Base-by-base conservation (phyloP, 2,797 vertebrate genomes). In the Semotilus atromaculatus region DNA sequence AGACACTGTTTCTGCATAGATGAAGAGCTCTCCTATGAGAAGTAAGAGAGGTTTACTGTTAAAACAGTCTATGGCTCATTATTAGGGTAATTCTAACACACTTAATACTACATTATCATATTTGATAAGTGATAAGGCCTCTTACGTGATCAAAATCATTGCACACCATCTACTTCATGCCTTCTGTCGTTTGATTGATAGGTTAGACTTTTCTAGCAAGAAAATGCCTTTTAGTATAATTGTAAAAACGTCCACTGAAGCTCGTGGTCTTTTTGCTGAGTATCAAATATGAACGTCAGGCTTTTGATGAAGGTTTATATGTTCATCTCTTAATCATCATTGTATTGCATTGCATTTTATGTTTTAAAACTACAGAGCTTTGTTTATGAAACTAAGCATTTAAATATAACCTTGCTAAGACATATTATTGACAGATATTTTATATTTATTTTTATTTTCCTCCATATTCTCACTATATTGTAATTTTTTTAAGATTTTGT, bases 1-100 rank as follows among this genome's bases (percentile, higher is more conserved):
- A 92, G 96, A 85, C 98, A 99, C 94, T 99, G 97, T 91, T 99
- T 99, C 95, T 97, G 96, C 94, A 94, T 97, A 89, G 98, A 99
- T 90, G 97, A 99, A 86, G 98, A 99, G 92, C 92, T 98, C 88
- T 94, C 97, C 0, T 99, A 99, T 92, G 98, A 99, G 88, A 99
- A 99, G 98, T 99, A 95, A 96, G 97, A 96, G 19, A 66, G 13
- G 14, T 21, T 58, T 45, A 14, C 53, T 45, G 16, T 1, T 40
- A 6, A 62, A 62, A 16, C 34, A 18, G 16, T 72, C n/a, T 45
- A 26, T 68, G 10, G 1, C 36, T n/a, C 67, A n/a, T 48, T 26
- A 45, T 45, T 72, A 14, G 67, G 5, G 36, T 26, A 6, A 2
- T 16, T 43, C 3, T 21, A 16, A 45, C 16, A 45, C 43, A 45